phyloP scores from a whole-genome alignment of 2,888 invertebrate genomes.

The Cryptophagus acutangulus region DNA sequence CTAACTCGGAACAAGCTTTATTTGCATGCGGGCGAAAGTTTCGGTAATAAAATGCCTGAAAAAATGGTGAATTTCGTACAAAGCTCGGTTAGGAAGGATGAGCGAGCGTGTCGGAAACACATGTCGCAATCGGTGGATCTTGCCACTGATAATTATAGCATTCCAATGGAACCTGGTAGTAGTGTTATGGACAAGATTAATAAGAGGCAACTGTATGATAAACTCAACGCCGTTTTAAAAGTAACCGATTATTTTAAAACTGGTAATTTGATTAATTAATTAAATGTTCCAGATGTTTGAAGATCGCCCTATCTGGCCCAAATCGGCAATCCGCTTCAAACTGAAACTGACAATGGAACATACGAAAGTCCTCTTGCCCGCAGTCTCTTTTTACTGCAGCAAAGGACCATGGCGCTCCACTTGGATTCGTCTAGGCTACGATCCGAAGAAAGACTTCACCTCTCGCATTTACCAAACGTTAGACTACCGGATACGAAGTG shows the following conservation, averaged over 20 bases:
- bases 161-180: constrained; percentile 28
- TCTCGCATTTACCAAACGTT: constrained; percentile 84
- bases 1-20: constrained; percentile 32
- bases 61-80: constrained; percentile 16
- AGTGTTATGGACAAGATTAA: constrained; percentile 23
- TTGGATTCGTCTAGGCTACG: constrained; percentile 89
- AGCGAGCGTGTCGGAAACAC: constrained; percentile 18
- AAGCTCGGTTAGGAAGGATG: constrained; percentile 11
- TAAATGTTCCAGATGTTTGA: constrained; percentile 69
- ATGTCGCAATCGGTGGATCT: constrained; percentile 60
- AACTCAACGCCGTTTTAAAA: no score
- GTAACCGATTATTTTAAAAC: no score
- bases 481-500: constrained; percentile 67
- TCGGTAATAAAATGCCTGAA: constrained; percentile 22
- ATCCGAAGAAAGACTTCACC: constrained; percentile 75
- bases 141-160: constrained; percentile 44
- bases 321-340: constrained; percentile 64
- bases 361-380: constrained; percentile 74
- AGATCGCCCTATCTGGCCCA: constrained; percentile 86
- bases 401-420: constrained; percentile 90
- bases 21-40: constrained; percentile 29
- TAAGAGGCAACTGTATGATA: no score
- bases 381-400: constrained; percentile 77
- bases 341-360: constrained; percentile 59
- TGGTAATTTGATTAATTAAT: no score